Base-by-base conservation (phyloP, 1,140 invertebrate species). In the Drosophila aff. region DNA sequence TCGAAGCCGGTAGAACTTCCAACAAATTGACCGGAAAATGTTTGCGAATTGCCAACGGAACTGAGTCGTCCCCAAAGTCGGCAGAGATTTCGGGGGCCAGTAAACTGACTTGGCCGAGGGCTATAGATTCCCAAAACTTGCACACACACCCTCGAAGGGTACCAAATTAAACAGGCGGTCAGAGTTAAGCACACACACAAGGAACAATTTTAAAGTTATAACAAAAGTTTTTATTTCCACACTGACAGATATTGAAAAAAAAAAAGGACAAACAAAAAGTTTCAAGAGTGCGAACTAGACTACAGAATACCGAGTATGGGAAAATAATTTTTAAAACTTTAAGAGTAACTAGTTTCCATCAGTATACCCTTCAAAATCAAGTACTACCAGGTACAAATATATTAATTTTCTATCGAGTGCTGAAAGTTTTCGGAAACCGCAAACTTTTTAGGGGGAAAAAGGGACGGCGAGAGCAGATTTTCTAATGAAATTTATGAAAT, bases 21-120 rank as follows among this genome's bases (percentile, higher is more conserved):
- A 76, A 65, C 78, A 89, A 90, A 89, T 89, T 89, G 85, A 89
- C 79, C 85, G 85, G 85, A 89, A 89, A 89, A 89, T 89, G 85
- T 89, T 89, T 90, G 82, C 85, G 85, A 90, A 89, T 89, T 89
- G 85, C 74, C 59, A 76, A 72, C 83, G 83, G 83, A 86, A 87
- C 79, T 82, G 50, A 50, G 33, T 16, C 21, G 47, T 26, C 23
- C 60, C 46, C 38, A 23, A 65, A 61, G 75, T 62, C 40, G 49
- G 50, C 72, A 21, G 76, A 80, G 84, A 89, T 89, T 87, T 67
- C 13, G 44, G 44, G 57, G 49, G 7, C 36, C 46, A 72, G 57
- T n/a, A 61, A 62, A 43, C 57, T 44, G 47, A 52, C 49, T 52
- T 31, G 40, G 63, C 63, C 63, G 31, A 47, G 43, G 73, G 53